These are phyloP conservation scores for Eudemis profundana DNA, from an alignment of 2,888 invertebrate species.

Conservation along the genomic window DNA sequence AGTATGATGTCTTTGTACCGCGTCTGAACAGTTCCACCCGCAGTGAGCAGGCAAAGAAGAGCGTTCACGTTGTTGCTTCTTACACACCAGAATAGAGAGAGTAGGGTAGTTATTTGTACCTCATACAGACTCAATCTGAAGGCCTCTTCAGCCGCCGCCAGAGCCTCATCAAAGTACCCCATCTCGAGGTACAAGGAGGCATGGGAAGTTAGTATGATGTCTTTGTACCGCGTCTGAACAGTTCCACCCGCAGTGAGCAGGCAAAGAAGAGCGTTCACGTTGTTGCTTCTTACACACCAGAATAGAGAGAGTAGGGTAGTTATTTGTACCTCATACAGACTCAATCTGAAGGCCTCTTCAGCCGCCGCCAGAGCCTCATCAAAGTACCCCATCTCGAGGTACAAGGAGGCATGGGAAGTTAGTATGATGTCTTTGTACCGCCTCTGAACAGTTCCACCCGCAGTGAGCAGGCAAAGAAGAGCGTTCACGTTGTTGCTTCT, in stretches of 20 bases:
- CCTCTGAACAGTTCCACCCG: constrained; percentile 83
- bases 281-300: constrained; percentile 90
- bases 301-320: constrained; percentile 74
- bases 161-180: constrained; percentile 87
- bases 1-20: constrained; percentile 88
- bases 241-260: constrained; percentile 86
- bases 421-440: constrained; percentile 88
- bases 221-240: constrained; percentile 85
- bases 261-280: constrained; percentile 89
- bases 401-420: constrained; percentile 88
- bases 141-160: constrained; percentile 86
- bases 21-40: constrained; percentile 83
- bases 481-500: constrained; percentile 88
- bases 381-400: constrained; percentile 87
- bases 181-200: constrained; percentile 88
- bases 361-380: constrained; percentile 87
- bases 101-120: not conserved
- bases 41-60: constrained; percentile 88
- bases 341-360: constrained; percentile 86
- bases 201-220: constrained; percentile 88
- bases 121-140: constrained; percentile 81
- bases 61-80: constrained; percentile 88
- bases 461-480: constrained; percentile 88
- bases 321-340: constrained; percentile 63
- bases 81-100: constrained; percentile 91